phyloP scores from a whole-genome alignment of 2,113 vertebrate species.

The Oreochromis aureus region DNA sequence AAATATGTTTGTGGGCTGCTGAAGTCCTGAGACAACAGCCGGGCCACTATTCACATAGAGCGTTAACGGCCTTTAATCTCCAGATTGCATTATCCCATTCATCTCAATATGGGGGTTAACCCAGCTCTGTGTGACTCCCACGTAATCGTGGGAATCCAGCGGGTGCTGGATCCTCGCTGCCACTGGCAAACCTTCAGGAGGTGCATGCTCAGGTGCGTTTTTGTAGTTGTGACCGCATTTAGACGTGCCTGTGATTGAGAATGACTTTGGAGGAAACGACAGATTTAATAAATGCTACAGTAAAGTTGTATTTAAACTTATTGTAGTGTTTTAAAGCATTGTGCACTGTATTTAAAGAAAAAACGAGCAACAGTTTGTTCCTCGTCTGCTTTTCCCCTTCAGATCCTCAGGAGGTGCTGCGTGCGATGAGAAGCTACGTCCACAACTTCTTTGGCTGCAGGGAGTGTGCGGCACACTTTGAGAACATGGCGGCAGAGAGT shows the following conservation, averaged over 20 bases:
- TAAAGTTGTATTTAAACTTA: not conserved
- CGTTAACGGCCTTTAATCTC: slow-evolving; percentile 63
- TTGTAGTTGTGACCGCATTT: not conserved
- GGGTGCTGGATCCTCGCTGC: not conserved
- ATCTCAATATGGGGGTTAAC: slow-evolving; percentile 62
- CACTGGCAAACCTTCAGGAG: not conserved
- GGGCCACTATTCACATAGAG: slow-evolving; percentile 63
- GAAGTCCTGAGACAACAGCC: slow-evolving; percentile 58
- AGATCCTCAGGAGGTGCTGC: slow-evolving; percentile 80
- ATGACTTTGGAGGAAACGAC: not conserved
- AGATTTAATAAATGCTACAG: not conserved
- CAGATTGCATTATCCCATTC: slow-evolving; percentile 61
- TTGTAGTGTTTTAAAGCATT: rapidly evolving
- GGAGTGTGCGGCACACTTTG: slow-evolving; percentile 82
- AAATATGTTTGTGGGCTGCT: slow-evolving; percentile 55
- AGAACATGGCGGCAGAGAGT: slow-evolving; percentile 79
- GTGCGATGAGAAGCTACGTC: slow-evolving; percentile 78
- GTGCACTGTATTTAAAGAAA: not conserved
- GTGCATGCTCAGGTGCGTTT: not conserved
- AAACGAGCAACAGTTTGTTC: not conserved
- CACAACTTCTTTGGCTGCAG: slow-evolving; percentile 85
- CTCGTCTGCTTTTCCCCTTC: not conserved
- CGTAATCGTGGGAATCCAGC: slow-evolving; percentile 56
- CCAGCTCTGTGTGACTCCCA: slow-evolving; percentile 57
- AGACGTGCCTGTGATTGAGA: not conserved